phyloP scores from a whole-genome alignment of 2,113 vertebrate genomes.

The Paratilapia polleni region DNA sequence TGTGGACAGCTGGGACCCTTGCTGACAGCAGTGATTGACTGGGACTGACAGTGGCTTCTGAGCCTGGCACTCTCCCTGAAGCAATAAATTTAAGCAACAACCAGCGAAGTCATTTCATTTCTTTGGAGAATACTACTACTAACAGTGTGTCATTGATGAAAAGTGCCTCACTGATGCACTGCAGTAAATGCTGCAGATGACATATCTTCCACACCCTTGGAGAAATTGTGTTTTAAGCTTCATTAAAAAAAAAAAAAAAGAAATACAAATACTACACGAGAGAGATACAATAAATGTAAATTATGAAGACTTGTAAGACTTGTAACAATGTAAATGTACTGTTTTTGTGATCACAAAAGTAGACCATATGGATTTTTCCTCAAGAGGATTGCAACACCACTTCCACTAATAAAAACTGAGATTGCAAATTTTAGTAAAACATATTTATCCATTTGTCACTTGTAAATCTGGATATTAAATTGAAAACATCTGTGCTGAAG shows the following conservation, averaged over 20 bases:
- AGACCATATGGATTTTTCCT: background rate
- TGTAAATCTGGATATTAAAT: background rate
- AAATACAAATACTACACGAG: background rate
- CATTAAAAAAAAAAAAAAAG: background rate
- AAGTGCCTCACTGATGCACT: background rate
- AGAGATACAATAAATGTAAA: background rate
- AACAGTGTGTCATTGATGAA: background rate
- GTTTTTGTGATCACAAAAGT: no score
- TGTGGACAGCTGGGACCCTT: slow-evolving; percentile 67
- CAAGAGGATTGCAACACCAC: background rate
- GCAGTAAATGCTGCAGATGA: background rate
- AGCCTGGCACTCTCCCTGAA: slow-evolving; percentile 1
- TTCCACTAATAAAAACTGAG: background rate
- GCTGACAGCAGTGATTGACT: slow-evolving; percentile 64
- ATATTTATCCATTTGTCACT: background rate
- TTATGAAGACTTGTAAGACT: background rate
- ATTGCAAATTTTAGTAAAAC: background rate
- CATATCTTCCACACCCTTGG: background rate
- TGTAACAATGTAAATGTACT: background rate
- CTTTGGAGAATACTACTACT: background rate
- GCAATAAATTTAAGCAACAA: slow-evolving; percentile 16
- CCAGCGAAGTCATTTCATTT: background rate
- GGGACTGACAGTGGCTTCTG: slow-evolving; percentile 30
- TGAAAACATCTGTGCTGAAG: slow-evolving; percentile 9
- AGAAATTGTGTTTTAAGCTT: background rate